Conservation (phyloP, 2,888 invertebrate genomes). For the Adineta ricciae region DNA sequence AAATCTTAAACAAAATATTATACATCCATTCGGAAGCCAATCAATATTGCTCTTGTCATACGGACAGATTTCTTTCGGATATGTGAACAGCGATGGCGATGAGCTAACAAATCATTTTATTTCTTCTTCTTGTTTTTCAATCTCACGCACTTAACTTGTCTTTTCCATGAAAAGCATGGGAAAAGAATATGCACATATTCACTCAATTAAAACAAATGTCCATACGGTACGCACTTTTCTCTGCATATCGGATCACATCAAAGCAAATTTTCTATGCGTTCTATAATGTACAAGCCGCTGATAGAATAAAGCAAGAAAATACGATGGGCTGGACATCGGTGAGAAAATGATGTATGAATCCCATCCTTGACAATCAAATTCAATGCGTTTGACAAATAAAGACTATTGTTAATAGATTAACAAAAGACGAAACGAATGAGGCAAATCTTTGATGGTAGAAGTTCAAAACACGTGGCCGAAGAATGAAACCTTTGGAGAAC, state of each 20-base stretch:
- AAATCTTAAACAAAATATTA: not conserved
- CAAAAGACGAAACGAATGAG: not conserved
- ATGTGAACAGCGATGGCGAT: not conserved
- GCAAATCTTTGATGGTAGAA: not conserved
- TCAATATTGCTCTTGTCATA: not conserved
- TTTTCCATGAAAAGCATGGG: not conserved
- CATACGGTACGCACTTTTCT: not conserved
- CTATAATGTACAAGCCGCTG: not conserved
- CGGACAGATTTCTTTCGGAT: not conserved
- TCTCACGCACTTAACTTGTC: not conserved
- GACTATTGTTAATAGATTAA: not conserved
- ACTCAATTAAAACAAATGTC: constrained; percentile 7
- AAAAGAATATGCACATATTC: not conserved
- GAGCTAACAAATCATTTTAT: not conserved
- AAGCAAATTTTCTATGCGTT: not conserved
- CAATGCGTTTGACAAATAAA: not conserved
- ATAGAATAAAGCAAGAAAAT: not conserved
- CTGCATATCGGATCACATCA: constrained; percentile 5
- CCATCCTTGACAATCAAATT: not conserved
- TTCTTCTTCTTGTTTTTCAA: not conserved
- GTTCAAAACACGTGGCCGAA: not conserved
- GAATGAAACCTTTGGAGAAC: not conserved
- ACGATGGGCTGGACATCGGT: not conserved
- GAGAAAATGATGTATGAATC: constrained; percentile 3
- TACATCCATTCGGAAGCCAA: not conserved